A percentile compares a stretch with the other conserved stretches of the same genome.
Conservation (phyloP, 2,113 vertebrate species). For the Nicator chloris region DNA sequence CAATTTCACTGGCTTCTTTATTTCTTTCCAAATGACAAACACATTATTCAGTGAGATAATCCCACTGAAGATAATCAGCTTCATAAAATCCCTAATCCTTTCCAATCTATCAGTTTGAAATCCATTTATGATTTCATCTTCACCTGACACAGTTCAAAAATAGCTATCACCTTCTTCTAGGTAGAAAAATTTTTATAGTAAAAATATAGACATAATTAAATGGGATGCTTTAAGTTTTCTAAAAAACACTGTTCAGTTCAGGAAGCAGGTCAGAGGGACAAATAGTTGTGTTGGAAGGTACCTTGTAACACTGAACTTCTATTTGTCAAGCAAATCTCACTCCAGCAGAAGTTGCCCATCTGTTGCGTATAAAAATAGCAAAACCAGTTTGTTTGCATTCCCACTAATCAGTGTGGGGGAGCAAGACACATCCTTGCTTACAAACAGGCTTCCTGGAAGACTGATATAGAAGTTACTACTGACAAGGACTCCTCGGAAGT, state of each 20-base stretch:
- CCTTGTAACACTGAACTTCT: neutral
- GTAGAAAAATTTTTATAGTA: neutral
- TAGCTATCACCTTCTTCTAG: neutral
- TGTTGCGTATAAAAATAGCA: neutral
- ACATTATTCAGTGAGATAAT: neutral
- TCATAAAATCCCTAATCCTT: neutral
- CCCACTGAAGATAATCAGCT: neutral
- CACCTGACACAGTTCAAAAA: neutral
- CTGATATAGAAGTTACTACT: neutral
- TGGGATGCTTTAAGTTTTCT: neutral
- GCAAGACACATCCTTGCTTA: neutral
- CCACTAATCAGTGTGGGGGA: neutral
- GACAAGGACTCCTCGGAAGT: neutral
- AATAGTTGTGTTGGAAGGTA: neutral
- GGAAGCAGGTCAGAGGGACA: neutral
- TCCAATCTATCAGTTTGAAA: neutral
- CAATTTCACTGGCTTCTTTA: neutral
- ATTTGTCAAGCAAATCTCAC: neutral
- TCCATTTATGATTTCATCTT: neutral
- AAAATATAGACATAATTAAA: neutral
- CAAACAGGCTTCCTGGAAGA: neutral
- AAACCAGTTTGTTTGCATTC: slow-evolving; percentile 33
- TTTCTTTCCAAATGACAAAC: neutral
- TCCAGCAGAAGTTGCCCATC: neutral
- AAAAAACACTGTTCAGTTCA: neutral